Evolutionary conservation across 2,113 vertebrate species (phyloP), one percentile per base, ranked within the genome.

Genomic region (Triplophysa rosa): DNA sequence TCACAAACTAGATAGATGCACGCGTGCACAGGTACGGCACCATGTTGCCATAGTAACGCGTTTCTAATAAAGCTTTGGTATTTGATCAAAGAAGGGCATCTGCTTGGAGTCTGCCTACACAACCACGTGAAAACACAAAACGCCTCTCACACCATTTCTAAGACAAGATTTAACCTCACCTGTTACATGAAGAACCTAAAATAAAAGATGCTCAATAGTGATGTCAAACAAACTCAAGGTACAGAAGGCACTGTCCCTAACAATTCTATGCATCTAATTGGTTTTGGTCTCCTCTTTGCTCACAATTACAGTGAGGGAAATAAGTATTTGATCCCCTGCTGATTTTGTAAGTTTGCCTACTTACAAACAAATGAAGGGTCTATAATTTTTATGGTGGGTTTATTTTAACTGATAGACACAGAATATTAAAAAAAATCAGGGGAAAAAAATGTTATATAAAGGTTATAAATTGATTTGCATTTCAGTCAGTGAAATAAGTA

Each of bases 1-100:
- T 77, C 61, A 64, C 58, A 33, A 83, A 63, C 61, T 47, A 49
- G 62, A 10, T 45, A 45, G 58, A 58, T 37, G 47, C 17, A 12
- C 64, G 40, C 66, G 67, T n/a, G 17, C 49, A 13, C 65, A 81
- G 76, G 83, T 81, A 81, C 21, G 10, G 13, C 49, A 33, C 23
- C 24, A 49, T 75, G 79, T 81, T 78, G 75, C 67, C 78, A 84
- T 84, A 77, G 78, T 63, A 77, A 84, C 78, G 26, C 10, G 17
- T 82, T 74, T 45, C 61, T 24, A 64, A 21, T 71, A 21, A 71
- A 64, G 26, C 49, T 59, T 24, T 76, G 56, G 70, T 61, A 56
- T 26, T 73, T 61, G 70, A 73, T 73, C 33, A 73, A 73, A 59
- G 54, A 14, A 42, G 40, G 70, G 29, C 13, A 40, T 16, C 12